Percentiles rank a stretch among this genome's conserved stretches.
Evolutionary conservation across 2,888 invertebrate species (phyloP).

Genomic region (Poecilus cupreus): DNA sequence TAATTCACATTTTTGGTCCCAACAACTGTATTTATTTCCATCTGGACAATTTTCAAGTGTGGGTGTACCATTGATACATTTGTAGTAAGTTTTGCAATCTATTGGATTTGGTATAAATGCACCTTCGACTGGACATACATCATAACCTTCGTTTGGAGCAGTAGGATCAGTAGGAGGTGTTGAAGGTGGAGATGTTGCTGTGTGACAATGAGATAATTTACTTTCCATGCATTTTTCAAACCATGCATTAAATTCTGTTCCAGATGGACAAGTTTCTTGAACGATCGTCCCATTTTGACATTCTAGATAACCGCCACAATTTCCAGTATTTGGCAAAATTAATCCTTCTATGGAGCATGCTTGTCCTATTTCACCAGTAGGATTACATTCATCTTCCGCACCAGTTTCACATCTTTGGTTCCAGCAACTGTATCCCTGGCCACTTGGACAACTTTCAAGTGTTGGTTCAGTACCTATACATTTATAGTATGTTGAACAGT

Average conservation of each 20-base stretch:
- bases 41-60: not conserved
- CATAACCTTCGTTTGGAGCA: not conserved
- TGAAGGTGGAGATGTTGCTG: not conserved
- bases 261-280: too few relatives aligned
- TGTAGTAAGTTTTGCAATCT: constrained; percentile 40
- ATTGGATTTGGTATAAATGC: constrained; percentile 9
- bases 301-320: too few relatives aligned
- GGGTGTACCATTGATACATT: constrained; percentile 26
- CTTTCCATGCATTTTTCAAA: too few relatives aligned
- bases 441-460: not conserved
- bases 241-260: too few relatives aligned
- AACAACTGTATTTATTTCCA: constrained; percentile 7
- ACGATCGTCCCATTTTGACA: too few relatives aligned
- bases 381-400: not conserved
- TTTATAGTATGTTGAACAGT: constrained; percentile 15
- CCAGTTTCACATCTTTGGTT: not conserved
- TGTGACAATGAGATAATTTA: too few relatives aligned
- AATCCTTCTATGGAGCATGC: too few relatives aligned
- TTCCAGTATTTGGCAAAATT: too few relatives aligned
- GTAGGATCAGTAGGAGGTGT: not conserved
- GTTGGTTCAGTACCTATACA: not conserved
- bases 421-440: constrained; percentile 20
- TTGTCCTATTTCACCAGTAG: too few relatives aligned
- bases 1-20: not conserved
- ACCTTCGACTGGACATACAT: constrained; percentile 30